Evolutionary conservation across 2,113 vertebrate species (phyloP), one percentile per base, ranked within the genome.

Genomic region (Pterocles orientalis): DNA sequence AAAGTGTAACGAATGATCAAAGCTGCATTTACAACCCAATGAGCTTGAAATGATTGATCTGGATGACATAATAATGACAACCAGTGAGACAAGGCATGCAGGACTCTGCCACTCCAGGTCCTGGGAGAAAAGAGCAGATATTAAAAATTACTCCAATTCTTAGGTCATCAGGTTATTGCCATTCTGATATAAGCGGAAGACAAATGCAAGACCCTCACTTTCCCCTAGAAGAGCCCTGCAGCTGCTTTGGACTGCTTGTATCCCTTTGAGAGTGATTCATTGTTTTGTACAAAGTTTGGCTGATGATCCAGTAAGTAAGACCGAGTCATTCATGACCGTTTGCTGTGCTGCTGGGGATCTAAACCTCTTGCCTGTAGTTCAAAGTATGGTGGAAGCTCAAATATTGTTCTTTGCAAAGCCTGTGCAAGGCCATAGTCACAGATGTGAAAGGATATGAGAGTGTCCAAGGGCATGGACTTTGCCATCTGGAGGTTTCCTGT

Each of bases 1-100:
- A 97, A 98, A 98, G 97, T 98, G 98, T 97, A 98, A 97, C 98
- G 97, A 98, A 98, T 98, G 97, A 98, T 98, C 98, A 98, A 98
- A 98, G 98, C 71, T 19, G 87, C 88, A 95, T 98, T 98, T 98
- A 97, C 95, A 94, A 91, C 95, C 94, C 97, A 80, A 80, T 69
- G 93, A 97, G 97, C 92, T 94, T 93, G 97, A 97, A 97, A 93
- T 97, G 98, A 97, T 97, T 98, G 97, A 98, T 98, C 96, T 97
- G 95, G 97, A 96, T 98, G 98, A 98, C 97, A 97, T 98, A 98
- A 98, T 98, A 98, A 98, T 97, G 97, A 95, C 97, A 97, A 98
- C 96, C 97, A 98, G 98, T 89, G 97, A 97, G 97, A 96, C 71
- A 88, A 97, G 96, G 97, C 76, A 87, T 94, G 92, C 48, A 62